Base-by-base conservation (phyloP, 1,140 invertebrate species). In the Octopus sinensis region DNA sequence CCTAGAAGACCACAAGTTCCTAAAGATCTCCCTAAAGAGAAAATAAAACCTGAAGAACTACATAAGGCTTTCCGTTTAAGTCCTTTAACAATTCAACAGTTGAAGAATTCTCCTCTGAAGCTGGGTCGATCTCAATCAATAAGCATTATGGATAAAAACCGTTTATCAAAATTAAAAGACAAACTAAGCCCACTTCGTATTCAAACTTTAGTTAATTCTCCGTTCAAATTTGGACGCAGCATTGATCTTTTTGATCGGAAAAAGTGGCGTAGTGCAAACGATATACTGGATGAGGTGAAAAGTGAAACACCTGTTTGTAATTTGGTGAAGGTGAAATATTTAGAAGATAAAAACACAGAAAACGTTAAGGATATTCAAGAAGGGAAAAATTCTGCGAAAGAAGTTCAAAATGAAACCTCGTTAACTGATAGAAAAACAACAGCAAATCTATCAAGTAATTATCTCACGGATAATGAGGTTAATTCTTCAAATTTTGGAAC, bases 201-300 rank as follows among this genome's bases (percentile, higher is more conserved):
- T 73, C 68, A 73, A 73, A 73, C 17, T 23, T 23, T 73, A 5
- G 68, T 73, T 23, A 13, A 73, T 23, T 73, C 68, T 73, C 68
- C 56, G 17, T 73, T 73, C 68, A 73, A 73, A 13, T 73, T 73
- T 73, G 68, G 68, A 13, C 81, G 83, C 53, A 87, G 77, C 82
- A 81, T 85, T 23, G 86, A 86, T 54, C 73, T 83, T 6, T 84
- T 86, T 76, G 73, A 84, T 52, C 53, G 43, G 53, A 80, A 80
- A 76, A 54, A 76, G 3, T 82, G 82, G 82, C 81, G 83, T 13
- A 73, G 68, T 73, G 68, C 68, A 13, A 73, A 73, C 30, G 53
- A 79, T 62, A 82, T 80, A 71, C 30, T 85, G 54, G 83, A 86
- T 53, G 79, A 83, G 78, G 71, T 23, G 1, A 73, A 73, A 6